phyloP scores from a whole-genome alignment of 2,888 invertebrate genomes.

The Tetragonula carbonaria region DNA sequence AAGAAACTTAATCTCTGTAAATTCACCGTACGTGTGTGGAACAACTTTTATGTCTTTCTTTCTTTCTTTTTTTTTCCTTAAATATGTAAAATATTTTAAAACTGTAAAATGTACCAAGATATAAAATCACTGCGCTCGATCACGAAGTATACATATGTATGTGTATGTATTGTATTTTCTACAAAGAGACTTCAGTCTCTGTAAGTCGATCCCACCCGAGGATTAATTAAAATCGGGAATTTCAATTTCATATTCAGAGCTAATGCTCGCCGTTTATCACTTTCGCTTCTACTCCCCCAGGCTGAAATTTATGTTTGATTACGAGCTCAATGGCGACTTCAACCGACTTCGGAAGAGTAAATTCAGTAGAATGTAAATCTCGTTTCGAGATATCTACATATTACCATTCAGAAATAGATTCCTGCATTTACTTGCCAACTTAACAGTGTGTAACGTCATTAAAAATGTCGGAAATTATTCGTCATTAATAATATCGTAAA shows the following conservation, averaged over 20 bases:
- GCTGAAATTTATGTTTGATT: background rate
- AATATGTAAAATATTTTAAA: too few relatives aligned
- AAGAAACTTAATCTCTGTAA: too few relatives aligned
- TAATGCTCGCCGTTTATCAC: background rate
- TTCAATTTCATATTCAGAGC: constrained; percentile 13
- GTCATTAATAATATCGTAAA: too few relatives aligned
- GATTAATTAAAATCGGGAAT: background rate
- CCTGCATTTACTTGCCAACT: background rate
- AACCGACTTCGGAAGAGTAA: background rate
- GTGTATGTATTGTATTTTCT: too few relatives aligned
- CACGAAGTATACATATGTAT: background rate
- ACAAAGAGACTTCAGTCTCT: background rate
- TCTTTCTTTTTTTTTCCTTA: too few relatives aligned
- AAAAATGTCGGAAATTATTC: too few relatives aligned
- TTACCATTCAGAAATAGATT: background rate
- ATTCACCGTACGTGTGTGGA: too few relatives aligned
- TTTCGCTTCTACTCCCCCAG: background rate
- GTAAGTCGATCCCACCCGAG: background rate
- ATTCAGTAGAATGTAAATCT: constrained; percentile 4
- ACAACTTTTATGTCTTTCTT: too few relatives aligned
- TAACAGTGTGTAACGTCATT: background rate
- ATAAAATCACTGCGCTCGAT: background rate
- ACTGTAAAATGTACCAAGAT: too few relatives aligned
- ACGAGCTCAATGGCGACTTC: background rate
- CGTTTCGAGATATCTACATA: background rate